Evolutionary conservation across 2,797 vertebrate species (phyloP).

Genomic region (Zenarchopterus dispar): DNA sequence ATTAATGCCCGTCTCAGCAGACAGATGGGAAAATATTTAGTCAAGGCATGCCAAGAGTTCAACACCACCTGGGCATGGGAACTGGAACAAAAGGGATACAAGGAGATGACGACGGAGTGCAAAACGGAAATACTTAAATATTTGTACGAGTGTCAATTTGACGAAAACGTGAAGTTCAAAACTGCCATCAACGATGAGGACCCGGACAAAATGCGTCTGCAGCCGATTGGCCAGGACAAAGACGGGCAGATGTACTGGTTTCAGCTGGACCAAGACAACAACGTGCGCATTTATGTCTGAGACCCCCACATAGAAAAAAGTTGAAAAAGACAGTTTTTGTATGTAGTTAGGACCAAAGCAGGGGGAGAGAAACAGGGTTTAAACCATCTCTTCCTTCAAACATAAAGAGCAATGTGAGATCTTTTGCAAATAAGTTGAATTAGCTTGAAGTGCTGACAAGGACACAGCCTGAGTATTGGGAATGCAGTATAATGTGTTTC

Average conservation of each 20-base stretch:
- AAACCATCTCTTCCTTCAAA: no score
- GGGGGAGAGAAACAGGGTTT: no score
- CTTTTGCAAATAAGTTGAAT: no score
- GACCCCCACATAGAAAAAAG: no score
- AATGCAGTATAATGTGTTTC: no score
- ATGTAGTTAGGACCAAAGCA: no score
- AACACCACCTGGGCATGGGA: conserved; percentile 99
- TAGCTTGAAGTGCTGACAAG: no score
- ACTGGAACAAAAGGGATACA: conserved; percentile 96
- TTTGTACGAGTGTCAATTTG: conserved; percentile 97
- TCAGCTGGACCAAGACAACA: conserved; percentile 94
- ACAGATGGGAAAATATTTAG: no score
- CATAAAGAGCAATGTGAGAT: no score
- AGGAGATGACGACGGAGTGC: conserved; percentile 90
- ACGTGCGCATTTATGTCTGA: conserved; percentile 93
- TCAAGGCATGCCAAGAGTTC: conserved; percentile 95
- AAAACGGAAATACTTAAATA: conserved; percentile 97
- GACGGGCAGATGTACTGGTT: conserved; percentile 98
- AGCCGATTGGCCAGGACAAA: conserved; percentile 95
- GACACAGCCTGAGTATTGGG: no score
- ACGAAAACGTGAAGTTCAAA: conserved; percentile 98
- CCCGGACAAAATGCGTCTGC: conserved; percentile 94
- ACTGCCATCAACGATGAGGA: conserved; percentile 97
- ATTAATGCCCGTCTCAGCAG: no score
- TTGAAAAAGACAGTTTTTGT: no score